Base-by-base conservation (phyloP, 2,888 invertebrate genomes). In the Hetaerina titia region DNA sequence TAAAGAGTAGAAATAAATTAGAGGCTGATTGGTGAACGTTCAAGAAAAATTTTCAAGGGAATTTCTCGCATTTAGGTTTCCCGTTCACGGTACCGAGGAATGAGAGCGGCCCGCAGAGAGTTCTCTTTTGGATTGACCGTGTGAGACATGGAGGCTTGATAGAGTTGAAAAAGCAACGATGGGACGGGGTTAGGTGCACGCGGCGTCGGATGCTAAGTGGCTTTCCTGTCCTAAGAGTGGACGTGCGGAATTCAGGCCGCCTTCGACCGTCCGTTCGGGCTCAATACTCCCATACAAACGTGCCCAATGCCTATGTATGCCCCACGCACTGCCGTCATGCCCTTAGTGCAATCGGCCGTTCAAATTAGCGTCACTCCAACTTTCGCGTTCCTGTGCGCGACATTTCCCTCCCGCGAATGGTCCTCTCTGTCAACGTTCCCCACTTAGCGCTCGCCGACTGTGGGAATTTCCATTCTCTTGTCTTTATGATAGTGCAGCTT, bases 51-150 rank as follows among this genome's bases (percentile, higher is more conserved):
- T 89, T 6, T 22, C 45, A 60, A 57, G 31, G 31, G 74, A 56
- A 92, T 92, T 92, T 69, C 56, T 64, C 92, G n/a, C 92, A 92
- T 69, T 92, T 69, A 56, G 69, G 92, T 56, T 56, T 64, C 64
- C 7, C 64, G 69, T 92, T 25, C 69, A 64, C 92, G 64, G 64
- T 92, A 31, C 22, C 22, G 92, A 31, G 64, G 69, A 92, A 92
- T 69, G 92, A 92, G 92, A 69, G 92, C 92, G 56, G n/a, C 64
- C 69, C 69, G 25, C n/a, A 69, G 69, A 17, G 19, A 56, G 74
- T 25, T 92, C 92, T 25, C 69, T 92, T 92, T 69, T 45, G 92
- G 69, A 64, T 69, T 17, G 69, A 56, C 63, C 45, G 92, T 56
- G 92, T 81, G 57, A 56, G 92, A 56, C 69, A 19, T 56, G 8